Conservation (phyloP, 1,140 invertebrate genomes). For the Maconellicoccus hirsutus region DNA sequence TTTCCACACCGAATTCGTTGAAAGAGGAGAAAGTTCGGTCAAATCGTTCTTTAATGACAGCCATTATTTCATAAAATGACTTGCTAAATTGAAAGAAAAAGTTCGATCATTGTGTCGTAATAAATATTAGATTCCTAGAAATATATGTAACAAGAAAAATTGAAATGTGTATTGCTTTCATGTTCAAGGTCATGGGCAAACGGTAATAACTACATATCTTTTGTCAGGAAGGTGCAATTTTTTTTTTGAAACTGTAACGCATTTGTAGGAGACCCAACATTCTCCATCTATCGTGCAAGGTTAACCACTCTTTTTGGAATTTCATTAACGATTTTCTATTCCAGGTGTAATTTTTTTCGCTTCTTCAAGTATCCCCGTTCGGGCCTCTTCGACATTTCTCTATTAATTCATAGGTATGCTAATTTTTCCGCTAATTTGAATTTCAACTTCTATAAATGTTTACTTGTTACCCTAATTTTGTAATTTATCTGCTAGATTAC, state of each 20-base stretch:
- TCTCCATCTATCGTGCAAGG: neutral
- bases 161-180: neutral
- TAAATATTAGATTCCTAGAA: neutral
- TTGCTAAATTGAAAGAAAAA: constrained; percentile 15
- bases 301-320: neutral
- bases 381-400: too few relatives aligned
- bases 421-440: too few relatives aligned
- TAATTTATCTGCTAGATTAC: too few relatives aligned
- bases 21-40: constrained; percentile 5
- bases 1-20: neutral
- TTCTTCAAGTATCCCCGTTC: too few relatives aligned
- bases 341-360: too few relatives aligned
- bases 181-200: constrained; percentile 19
- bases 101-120: constrained; percentile 15
- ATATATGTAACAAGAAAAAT: constrained; percentile 2
- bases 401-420: too few relatives aligned
- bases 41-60: constrained; percentile 8
- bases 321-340: too few relatives aligned
- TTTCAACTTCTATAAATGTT: too few relatives aligned
- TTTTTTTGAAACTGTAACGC: neutral
- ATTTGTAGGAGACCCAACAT: neutral
- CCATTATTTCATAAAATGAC: constrained; percentile 1
- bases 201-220: neutral
- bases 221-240: neutral
- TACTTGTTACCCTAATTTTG: too few relatives aligned